phyloP scores from a whole-genome alignment of 2,797 vertebrate species.

The Gymnothorax javanicus region DNA sequence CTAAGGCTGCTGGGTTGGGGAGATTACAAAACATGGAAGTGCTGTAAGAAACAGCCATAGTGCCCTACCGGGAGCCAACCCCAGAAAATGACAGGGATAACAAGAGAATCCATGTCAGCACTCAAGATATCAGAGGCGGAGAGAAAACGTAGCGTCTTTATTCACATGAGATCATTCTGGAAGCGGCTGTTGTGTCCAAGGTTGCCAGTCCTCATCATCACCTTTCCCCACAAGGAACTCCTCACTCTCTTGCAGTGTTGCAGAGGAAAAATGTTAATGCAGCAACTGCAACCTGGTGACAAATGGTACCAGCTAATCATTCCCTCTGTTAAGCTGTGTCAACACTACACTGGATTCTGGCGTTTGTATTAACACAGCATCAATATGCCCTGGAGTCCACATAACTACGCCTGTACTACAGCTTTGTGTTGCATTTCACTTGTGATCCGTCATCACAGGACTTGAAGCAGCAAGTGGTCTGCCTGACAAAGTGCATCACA shows the following conservation, averaged over 20 bases:
- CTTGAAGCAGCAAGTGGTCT: slow-evolving; percentile 39
- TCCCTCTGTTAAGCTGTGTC: slow-evolving; percentile 41
- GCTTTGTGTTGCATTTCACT: slow-evolving; percentile 46
- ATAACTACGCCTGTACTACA: slow-evolving; percentile 24
- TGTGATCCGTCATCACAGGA: slow-evolving; percentile 31
- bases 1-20: not conserved
- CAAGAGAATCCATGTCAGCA: not conserved
- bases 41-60: not conserved
- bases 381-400: slow-evolving; percentile 16
- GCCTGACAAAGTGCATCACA: slow-evolving; percentile 50
- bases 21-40: not conserved
- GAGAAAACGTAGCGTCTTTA: not conserved
- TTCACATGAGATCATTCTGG: slow-evolving; percentile 33
- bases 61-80: not conserved
- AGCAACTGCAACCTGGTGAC: slow-evolving; percentile 48
- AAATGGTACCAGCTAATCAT: slow-evolving; percentile 53
- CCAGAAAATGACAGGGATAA: not conserved
- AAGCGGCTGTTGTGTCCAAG: not conserved
- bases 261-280: slow-evolving; percentile 37
- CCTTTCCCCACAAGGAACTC: slow-evolving; percentile 52
- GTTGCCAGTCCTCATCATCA: slow-evolving; percentile 55
- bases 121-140: not conserved
- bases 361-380: slow-evolving; percentile 40
- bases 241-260: slow-evolving; percentile 26
- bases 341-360: slow-evolving; percentile 42